phyloP scores from a whole-genome alignment of 2,113 vertebrate genomes.

The Eonycteris spelaea region DNA sequence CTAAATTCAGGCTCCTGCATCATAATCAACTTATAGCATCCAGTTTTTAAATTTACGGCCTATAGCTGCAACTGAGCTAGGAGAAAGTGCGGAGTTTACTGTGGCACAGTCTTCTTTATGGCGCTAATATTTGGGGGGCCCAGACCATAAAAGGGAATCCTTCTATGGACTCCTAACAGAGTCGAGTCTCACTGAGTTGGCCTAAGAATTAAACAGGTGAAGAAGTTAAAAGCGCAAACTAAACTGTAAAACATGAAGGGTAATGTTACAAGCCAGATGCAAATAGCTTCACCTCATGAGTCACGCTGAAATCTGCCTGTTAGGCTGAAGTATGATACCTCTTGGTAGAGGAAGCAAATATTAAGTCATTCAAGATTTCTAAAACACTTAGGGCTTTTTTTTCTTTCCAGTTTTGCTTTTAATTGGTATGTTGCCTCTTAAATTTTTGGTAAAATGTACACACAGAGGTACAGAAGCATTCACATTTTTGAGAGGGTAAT shows the following conservation, averaged over 20 bases:
- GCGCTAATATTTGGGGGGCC: not conserved
- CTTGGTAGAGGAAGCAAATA: not conserved
- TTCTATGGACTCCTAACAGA: not conserved
- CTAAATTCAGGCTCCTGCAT: not conserved
- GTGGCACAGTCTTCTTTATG: not conserved
- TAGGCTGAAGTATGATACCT: not conserved
- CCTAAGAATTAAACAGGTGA: not conserved
- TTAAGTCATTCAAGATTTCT: not conserved
- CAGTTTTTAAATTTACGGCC: not conserved
- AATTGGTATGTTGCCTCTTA: not conserved
- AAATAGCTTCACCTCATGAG: not conserved
- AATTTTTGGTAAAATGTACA: not conserved
- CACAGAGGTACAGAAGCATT: not conserved
- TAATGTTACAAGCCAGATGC: not conserved
- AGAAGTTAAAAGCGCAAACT: not conserved
- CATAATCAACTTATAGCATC: not conserved
- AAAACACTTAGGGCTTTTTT: not conserved
- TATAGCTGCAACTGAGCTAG: not conserved
- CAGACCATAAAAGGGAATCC: not conserved
- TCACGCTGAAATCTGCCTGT: not conserved
- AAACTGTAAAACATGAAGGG: not conserved
- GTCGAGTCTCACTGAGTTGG: not conserved
- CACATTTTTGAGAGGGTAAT: not conserved
- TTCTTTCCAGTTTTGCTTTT: not conserved
- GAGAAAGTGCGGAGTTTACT: not conserved